A percentile compares a stretch with the other conserved stretches of the same genome.
Conservation (phyloP, 2,888 invertebrate species). For the Emmelina monodactyla region DNA sequence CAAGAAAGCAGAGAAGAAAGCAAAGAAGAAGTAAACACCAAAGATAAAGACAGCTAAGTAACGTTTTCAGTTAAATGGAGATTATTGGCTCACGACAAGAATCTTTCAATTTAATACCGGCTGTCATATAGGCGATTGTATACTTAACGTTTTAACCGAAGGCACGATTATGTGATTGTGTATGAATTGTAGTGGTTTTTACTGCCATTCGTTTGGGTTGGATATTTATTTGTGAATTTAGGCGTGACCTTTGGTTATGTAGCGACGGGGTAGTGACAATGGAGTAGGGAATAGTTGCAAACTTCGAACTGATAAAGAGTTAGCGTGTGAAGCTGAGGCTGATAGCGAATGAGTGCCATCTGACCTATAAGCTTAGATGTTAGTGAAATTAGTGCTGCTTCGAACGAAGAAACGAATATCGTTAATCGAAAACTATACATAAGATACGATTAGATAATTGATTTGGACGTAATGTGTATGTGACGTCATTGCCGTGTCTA, state of each 20-base stretch:
- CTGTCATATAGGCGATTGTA: too few species aligned
- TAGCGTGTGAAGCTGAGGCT: constrained; percentile 30
- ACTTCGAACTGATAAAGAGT: background rate
- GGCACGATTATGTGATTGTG: too few species aligned
- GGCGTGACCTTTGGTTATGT: too few species aligned
- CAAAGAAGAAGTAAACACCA: constrained; percentile 70
- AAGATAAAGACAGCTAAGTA: constrained; percentile 22
- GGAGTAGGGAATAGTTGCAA: too few species aligned
- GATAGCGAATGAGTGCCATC: constrained; percentile 57
- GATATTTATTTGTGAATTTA: too few species aligned
- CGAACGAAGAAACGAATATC: constrained; percentile 57
- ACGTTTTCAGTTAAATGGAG: too few species aligned
- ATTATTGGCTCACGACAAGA: too few species aligned
- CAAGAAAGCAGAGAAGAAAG: constrained; percentile 85
- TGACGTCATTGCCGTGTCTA: background rate
- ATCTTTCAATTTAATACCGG: too few species aligned
- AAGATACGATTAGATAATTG: background rate
- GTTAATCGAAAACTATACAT: constrained; percentile 60
- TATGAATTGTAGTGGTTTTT: too few species aligned
- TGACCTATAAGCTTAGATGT: constrained; percentile 53
- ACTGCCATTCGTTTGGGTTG: too few species aligned
- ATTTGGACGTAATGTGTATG: background rate
- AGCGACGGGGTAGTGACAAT: too few species aligned
- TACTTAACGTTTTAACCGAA: too few species aligned
- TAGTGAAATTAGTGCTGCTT: constrained; percentile 52